phyloP scores from a whole-genome alignment of 2,113 vertebrate species.

The Macquaria australasica region DNA sequence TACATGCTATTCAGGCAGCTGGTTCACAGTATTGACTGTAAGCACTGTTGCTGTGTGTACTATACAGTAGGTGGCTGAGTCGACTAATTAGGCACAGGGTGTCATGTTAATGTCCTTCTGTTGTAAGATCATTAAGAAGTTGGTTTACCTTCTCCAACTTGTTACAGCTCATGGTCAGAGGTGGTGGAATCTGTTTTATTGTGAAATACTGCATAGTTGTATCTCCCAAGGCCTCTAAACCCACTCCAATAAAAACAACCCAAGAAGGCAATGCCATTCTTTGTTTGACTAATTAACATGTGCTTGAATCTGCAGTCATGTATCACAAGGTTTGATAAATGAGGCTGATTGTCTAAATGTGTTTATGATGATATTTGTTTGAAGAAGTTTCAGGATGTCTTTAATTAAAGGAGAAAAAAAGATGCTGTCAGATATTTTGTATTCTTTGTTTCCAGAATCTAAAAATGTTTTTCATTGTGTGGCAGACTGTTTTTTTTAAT shows the following conservation, averaged over 20 bases:
- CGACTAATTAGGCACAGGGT: neutral
- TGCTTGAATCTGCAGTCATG: neutral
- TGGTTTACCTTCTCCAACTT: neutral
- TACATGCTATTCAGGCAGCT: neutral
- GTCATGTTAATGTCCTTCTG: neutral
- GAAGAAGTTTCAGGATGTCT: neutral
- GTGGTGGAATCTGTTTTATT: neutral
- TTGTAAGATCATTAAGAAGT: neutral
- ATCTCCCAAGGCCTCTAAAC: neutral
- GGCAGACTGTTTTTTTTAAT: too few species aligned
- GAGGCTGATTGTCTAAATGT: neutral
- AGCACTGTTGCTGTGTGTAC: neutral
- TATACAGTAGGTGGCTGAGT: neutral
- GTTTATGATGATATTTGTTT: neutral
- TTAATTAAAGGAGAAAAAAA: neutral
- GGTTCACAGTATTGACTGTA: neutral
- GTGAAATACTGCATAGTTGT: neutral
- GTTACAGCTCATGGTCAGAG: neutral
- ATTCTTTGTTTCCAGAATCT: neutral
- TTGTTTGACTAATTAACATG: too few species aligned
- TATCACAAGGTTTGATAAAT: neutral
- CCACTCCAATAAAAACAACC: neutral
- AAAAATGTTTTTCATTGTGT: neutral
- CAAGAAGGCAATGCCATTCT: too few species aligned
- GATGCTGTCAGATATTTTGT: too few species aligned